These are phyloP conservation scores for Lepidocyrtoides sp. DNA, from an alignment of 2,888 invertebrate genomes.

Conservation along the genomic window DNA sequence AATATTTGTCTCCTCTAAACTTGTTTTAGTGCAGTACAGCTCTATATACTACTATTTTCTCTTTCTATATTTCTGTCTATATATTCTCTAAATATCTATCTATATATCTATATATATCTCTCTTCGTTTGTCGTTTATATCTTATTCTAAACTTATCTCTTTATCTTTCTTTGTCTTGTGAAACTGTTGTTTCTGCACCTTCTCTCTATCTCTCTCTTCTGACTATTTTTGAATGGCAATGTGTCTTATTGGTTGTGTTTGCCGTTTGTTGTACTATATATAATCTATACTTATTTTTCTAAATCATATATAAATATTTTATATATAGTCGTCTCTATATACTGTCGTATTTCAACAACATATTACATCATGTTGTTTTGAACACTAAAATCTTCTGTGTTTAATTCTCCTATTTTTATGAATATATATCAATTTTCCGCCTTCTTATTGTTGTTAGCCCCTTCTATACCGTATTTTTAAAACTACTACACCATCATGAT, in stretches of 20 bases:
- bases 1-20: slow-evolving; percentile 35
- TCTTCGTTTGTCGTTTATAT: slow-evolving; percentile 60
- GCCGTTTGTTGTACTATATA: slow-evolving; percentile 58
- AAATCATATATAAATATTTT: slow-evolving; percentile 28
- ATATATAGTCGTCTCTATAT: slow-evolving; percentile 53
- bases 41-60: slow-evolving; percentile 17
- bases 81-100: slow-evolving; percentile 39
- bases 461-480: slow-evolving; percentile 25
- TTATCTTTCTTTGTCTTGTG: slow-evolving; percentile 67
- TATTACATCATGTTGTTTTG: slow-evolving; percentile 52
- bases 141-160: slow-evolving; percentile 23
- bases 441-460: slow-evolving; percentile 47
- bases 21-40: slow-evolving; percentile 6
- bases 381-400: slow-evolving; percentile 45
- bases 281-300: slow-evolving; percentile 1
- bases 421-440: not conserved
- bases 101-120: slow-evolving; percentile 55
- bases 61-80: not conserved
- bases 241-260: slow-evolving; percentile 77
- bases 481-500: not conserved
- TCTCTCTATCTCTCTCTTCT: slow-evolving; percentile 70
- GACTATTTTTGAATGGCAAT: slow-evolving; percentile 75
- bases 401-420: slow-evolving; percentile 21
- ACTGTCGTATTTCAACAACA: slow-evolving; percentile 58
- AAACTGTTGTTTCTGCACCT: slow-evolving; percentile 76